Conservation (phyloP, 2,113 vertebrate genomes). For the Clarias macrocephalus region DNA sequence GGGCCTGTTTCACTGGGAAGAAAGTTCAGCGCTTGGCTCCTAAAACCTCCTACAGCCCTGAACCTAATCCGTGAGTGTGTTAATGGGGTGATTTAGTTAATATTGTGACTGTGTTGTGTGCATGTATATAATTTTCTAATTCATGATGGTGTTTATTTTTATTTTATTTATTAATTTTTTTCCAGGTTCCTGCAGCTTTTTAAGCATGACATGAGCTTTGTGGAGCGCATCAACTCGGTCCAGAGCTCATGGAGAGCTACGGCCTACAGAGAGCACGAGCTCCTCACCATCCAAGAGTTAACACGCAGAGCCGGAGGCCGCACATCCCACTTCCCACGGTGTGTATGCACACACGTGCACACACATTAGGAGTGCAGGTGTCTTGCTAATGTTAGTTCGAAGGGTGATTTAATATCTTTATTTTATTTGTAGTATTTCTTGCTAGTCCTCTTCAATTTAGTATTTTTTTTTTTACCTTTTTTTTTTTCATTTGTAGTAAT, state of each 20-base stretch:
- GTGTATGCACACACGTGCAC: constrained; percentile 20
- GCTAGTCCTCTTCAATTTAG: too few species aligned
- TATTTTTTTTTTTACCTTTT: too few species aligned
- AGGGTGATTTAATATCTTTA: too few species aligned
- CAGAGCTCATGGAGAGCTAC: constrained; percentile 89
- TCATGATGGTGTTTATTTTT: neutral
- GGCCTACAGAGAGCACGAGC: constrained; percentile 78
- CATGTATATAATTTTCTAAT: neutral
- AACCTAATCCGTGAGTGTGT: constrained; percentile 33
- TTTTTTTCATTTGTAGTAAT: too few species aligned
- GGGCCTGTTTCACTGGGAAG: constrained; percentile 89
- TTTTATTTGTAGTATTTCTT: too few species aligned
- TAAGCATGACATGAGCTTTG: constrained; percentile 74
- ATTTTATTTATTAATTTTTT: too few species aligned
- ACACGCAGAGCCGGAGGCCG: constrained; percentile 79
- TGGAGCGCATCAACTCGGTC: constrained; percentile 79
- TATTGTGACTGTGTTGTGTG: neutral
- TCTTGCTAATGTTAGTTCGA: neutral
- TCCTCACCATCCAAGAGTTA: constrained; percentile 75
- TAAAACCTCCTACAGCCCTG: constrained; percentile 42
- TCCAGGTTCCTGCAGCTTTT: constrained; percentile 76
- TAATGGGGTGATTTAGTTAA: neutral
- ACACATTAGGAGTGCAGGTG: neutral
- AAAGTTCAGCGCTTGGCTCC: constrained; percentile 67
- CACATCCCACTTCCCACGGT: constrained; percentile 73